Evolutionary conservation across 1,140 invertebrate species (phyloP), one percentile per base, ranked within the genome.

Genomic region (Drosophila ficusphila): DNA sequence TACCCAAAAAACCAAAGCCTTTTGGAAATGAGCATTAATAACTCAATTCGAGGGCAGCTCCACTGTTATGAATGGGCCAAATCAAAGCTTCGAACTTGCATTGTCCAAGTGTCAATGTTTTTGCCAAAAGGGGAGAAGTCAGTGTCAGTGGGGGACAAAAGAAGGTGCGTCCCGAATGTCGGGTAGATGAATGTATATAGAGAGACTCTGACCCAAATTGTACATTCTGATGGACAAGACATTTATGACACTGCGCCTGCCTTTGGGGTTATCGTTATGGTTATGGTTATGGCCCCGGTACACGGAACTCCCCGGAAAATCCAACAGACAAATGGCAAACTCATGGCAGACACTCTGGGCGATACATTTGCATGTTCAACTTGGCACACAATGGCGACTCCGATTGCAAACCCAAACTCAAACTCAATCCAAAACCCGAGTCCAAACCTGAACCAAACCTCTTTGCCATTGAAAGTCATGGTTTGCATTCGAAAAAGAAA

Each of bases 291-390:
- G 82, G 67, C 53, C 56, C 52, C 54, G 44, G 47, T 57, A 48
- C 81, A 85, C 51, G 79, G 69, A 71, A 85, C 39, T 41, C 51
- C 68, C 77, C 33, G 71, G 72, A 73, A 85, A 46, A 38, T 34
- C 51, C 46, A 21, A 49, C 44, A 54, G 41, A 62, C 46, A 44
- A 21, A 42, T 33, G 36, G 49, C 29, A n/a, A 31, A 34, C 25
- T 18, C 51, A 56, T 36, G 51, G 46, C 25, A 71, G 53, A 41
- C 42, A 74, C 36, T 57, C 51, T 33, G 19, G 68, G 64, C 51
- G 52, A 51, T 76, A 64, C 79, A 85, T 83, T 83, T 85, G 70
- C 79, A 85, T 75, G 75, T 64, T 82, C 72, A 49, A 76, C 53
- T 79, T 65, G 53, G 33, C 48, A 57, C 56, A 69, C 69, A 78